Percentiles rank a stretch among this genome's conserved stretches.
Evolutionary conservation across 2,888 invertebrate species (phyloP).

Genomic region (Drosophila glabriapex): DNA sequence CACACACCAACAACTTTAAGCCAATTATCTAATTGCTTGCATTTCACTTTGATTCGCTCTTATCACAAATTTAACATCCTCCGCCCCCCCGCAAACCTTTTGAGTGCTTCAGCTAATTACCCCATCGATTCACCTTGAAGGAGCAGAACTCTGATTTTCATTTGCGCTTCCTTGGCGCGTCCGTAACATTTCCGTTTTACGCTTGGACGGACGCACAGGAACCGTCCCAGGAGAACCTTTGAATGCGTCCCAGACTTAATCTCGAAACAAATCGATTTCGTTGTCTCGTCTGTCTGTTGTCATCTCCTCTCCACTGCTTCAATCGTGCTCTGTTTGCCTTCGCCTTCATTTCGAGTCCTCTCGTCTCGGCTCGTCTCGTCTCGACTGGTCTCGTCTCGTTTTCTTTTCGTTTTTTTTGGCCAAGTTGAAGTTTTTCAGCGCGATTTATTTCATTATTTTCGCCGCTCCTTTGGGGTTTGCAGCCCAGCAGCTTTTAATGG

Average conservation of each 20-base stretch:
- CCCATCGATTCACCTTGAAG: constrained; percentile 34
- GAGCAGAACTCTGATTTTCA: constrained; percentile 68
- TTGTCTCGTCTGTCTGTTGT: constrained; percentile 50
- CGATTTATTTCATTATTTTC: constrained; percentile 81
- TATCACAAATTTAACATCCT: constrained; percentile 42
- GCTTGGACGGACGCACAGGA: constrained; percentile 50
- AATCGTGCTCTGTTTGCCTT: neutral
- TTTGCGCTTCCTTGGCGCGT: constrained; percentile 68
- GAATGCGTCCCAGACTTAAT: constrained; percentile 75
- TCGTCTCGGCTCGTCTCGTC: neutral
- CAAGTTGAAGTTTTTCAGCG: constrained; percentile 72
- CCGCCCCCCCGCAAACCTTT: neutral
- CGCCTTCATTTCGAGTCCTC: neutral
- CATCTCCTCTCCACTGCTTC: neutral
- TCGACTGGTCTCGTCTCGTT: neutral
- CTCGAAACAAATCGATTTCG: constrained; percentile 83
- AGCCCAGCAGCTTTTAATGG: constrained; percentile 55
- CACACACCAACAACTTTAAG: constrained; percentile 49
- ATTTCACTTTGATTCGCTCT: constrained; percentile 72
- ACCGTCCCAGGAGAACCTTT: constrained; percentile 55
- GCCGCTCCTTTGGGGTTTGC: constrained; percentile 42
- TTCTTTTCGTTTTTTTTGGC: constrained; percentile 23
- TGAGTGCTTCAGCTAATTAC: constrained; percentile 45
- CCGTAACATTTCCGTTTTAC: constrained; percentile 73
- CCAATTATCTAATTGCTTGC: constrained; percentile 83